Evolutionary conservation across 2,113 vertebrate genomes (phyloP), one percentile per base, ranked within the genome.

Genomic region (Bubalus kerabau): DNA sequence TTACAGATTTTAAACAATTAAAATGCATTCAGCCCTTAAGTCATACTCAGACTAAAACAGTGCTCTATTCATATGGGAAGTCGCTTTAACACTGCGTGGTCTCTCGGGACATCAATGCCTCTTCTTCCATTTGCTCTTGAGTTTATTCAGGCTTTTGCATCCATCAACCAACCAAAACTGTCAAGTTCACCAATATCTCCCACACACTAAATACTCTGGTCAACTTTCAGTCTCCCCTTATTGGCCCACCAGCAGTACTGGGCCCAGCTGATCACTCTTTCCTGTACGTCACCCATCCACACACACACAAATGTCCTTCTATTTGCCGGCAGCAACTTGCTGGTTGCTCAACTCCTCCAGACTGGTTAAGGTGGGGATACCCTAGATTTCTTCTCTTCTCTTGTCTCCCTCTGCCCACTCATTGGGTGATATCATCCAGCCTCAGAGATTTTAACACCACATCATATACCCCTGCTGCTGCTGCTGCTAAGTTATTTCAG

Each of bases 81-180:
- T 2, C 5, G 17, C 14, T 78, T 56, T 40, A 28, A 6, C 9
- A 62, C 1, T 0, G 1, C 10, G 5, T 4, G 17, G 19, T 80
- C 64, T 54, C 56, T 24, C 5, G 3, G 30, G 15, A 30, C 56
- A 10, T 30, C 17, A 7, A 12, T 28, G 43, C 24, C n/a, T n/a
- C 80, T 56, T 28, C 52, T 85, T 28, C 64, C 28, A 15, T 64
- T 23, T 76, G 40, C 26, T 40, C 57, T 26, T 81, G 9, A 36
- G 64, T n/a, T 50, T n/a, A 78, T 40, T 83, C 80, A 92, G 83
- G 16, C 57, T n/a, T 52, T 4, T 21, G 17, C 7, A 3, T 16
- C 82, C 76, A 54, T 23, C 43, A 50, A 26, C 15, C 48, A 62
- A 67, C 46, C 32, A 24, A 13, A 83, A 62, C 84, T 6, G 7